Evolutionary conservation across 2,113 vertebrate species (phyloP).

Genomic region (Phalacrocorax pelagicus): DNA sequence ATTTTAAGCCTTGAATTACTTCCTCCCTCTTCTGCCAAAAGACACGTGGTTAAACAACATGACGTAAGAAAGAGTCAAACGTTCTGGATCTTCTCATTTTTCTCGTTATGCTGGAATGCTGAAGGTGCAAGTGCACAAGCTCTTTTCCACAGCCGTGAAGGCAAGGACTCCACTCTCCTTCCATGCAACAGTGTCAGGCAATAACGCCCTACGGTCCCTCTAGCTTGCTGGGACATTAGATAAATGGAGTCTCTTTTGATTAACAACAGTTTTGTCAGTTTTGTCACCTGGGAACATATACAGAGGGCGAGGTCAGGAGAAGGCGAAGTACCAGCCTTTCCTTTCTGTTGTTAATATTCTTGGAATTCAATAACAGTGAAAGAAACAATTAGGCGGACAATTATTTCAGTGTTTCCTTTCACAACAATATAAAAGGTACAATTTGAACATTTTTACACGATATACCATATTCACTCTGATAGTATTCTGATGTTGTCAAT

Average conservation of each 20-base stretch:
- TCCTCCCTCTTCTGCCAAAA: background rate
- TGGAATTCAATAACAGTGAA: background rate
- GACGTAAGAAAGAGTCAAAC: too few species aligned
- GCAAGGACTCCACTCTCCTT: background rate
- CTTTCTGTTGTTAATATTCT: background rate
- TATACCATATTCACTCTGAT: background rate
- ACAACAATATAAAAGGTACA: background rate
- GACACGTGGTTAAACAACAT: background rate
- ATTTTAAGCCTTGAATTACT: background rate
- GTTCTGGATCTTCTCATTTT: background rate
- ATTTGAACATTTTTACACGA: background rate
- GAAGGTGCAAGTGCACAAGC: background rate
- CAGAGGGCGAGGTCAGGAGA: background rate
- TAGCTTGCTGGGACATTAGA: background rate
- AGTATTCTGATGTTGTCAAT: background rate
- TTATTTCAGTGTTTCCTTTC: background rate
- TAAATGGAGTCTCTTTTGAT: background rate
- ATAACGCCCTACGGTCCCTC: background rate
- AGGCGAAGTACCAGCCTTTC: background rate
- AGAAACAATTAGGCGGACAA: background rate
- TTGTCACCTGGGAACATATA: background rate
- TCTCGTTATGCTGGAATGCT: background rate
- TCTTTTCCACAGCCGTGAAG: background rate
- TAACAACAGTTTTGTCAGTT: background rate
- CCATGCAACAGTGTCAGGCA: background rate